Conservation (phyloP, 2,113 vertebrate species). For the Dinomys branickii region DNA sequence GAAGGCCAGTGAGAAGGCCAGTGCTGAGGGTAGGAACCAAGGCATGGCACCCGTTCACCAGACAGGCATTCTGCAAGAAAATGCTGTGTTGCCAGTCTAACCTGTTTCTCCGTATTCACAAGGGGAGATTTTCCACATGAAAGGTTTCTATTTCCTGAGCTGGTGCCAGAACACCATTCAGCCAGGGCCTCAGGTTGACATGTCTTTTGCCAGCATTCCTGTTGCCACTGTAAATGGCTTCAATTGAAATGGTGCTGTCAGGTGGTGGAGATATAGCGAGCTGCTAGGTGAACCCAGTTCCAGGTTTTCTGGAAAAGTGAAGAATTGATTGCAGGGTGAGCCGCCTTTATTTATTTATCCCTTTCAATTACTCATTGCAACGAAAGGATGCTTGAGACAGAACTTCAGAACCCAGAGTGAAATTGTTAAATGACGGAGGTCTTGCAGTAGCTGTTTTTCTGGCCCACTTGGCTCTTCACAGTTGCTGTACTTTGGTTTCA, state of each 20-base stretch:
- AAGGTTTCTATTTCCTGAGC: not conserved
- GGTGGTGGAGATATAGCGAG: not conserved
- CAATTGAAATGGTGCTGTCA: not conserved
- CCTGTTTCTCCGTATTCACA: slow-evolving; percentile 4
- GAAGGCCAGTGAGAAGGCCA: not conserved
- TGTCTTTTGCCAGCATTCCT: not conserved
- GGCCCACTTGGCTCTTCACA: not conserved
- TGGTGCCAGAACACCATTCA: not conserved
- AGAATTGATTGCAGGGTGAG: not conserved
- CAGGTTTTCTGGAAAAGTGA: not conserved
- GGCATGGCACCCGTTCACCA: not conserved
- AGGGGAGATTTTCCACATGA: not conserved
- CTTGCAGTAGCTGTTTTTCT: not conserved
- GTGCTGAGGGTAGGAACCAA: not conserved
- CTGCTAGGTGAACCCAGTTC: not conserved
- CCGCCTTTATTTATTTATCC: not conserved
- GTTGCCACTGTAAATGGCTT: not conserved
- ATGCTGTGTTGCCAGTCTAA: not conserved
- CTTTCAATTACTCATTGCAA: not conserved
- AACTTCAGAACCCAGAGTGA: not conserved
- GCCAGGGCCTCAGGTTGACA: not conserved
- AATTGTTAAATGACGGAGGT: not conserved
- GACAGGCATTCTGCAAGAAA: not conserved
- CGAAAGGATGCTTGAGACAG: not conserved
- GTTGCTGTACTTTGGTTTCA: not conserved